Conservation (phyloP, 2,797 vertebrate species). For the Chloroceryle amazona region DNA sequence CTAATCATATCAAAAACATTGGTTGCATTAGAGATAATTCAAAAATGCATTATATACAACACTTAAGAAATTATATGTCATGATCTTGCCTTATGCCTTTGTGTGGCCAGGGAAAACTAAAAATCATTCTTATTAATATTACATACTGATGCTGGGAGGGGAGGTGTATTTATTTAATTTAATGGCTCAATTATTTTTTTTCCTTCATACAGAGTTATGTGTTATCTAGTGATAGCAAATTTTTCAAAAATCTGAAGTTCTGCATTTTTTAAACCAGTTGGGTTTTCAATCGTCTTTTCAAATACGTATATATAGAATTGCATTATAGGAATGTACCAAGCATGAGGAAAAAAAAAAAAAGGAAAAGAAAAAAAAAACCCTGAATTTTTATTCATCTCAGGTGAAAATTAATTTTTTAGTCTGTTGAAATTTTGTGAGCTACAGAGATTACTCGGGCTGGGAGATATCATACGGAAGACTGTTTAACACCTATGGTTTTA, state of each 20-base stretch:
- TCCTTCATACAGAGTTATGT: neutral
- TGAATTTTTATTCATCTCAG: neutral
- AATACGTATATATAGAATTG: neutral
- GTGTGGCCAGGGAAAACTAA: neutral
- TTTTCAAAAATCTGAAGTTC: neutral
- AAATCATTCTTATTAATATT: neutral
- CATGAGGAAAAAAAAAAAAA: neutral
- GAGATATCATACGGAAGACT: neutral
- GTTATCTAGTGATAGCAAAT: neutral
- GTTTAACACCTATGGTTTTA: neutral
- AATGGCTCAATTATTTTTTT: neutral
- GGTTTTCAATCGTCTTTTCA: neutral
- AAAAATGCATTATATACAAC: neutral
- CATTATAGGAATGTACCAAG: neutral
- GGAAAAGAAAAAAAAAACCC: too few relatives aligned
- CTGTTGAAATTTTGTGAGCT: neutral
- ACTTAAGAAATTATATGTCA: neutral
- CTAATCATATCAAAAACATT: neutral
- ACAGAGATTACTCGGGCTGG: neutral
- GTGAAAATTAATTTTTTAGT: neutral
- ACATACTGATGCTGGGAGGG: neutral
- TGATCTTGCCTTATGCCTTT: neutral
- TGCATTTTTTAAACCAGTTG: neutral
- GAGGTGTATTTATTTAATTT: neutral
- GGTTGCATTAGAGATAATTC: neutral